These are phyloP conservation scores for Frankliniella intonsa DNA, from an alignment of 2,888 invertebrate species.

Conservation along the genomic window DNA sequence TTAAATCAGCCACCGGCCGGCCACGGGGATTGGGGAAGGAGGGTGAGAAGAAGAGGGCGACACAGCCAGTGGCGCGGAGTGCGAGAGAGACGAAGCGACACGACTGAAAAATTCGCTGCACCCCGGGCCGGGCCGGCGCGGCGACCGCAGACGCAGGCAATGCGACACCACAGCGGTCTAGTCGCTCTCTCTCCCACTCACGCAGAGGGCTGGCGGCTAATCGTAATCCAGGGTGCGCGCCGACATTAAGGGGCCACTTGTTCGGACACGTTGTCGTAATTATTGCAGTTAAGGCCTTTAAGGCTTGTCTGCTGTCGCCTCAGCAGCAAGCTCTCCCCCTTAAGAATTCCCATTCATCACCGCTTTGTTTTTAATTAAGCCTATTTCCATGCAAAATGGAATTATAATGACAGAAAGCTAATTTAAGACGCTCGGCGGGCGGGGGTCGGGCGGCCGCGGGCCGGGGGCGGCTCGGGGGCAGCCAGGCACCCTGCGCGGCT, in stretches of 20 bases:
- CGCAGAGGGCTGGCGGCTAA: not conserved
- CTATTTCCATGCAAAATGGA: conserved; percentile 22
- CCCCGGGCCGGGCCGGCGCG: not conserved
- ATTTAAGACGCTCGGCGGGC: not conserved
- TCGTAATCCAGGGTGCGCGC: not conserved
- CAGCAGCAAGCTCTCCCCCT: not conserved
- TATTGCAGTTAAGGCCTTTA: conserved; percentile 13
- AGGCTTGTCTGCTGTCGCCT: not conserved
- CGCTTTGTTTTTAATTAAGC: conserved; percentile 24
- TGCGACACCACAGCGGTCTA: not conserved
- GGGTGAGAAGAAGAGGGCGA: not conserved
- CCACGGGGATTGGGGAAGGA: not conserved
- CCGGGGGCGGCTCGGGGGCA: not conserved
- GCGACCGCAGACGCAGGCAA: not conserved
- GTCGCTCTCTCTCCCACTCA: not conserved
- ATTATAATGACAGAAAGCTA: conserved; percentile 24
- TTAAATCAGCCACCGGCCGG: conserved; percentile 6
- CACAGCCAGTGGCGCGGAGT: not conserved
- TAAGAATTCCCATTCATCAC: conserved; percentile 21
- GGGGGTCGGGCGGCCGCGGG: not conserved
- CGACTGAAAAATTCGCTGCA: not conserved
- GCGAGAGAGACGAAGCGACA: not conserved
- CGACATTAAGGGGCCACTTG: conserved; percentile 20
- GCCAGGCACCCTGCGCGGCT: not conserved
- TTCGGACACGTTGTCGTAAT: conserved; percentile 24